A percentile compares a stretch with the other conserved stretches of the same genome.
Conservation (phyloP, 2,113 vertebrate species). For the Python bivittatus region DNA sequence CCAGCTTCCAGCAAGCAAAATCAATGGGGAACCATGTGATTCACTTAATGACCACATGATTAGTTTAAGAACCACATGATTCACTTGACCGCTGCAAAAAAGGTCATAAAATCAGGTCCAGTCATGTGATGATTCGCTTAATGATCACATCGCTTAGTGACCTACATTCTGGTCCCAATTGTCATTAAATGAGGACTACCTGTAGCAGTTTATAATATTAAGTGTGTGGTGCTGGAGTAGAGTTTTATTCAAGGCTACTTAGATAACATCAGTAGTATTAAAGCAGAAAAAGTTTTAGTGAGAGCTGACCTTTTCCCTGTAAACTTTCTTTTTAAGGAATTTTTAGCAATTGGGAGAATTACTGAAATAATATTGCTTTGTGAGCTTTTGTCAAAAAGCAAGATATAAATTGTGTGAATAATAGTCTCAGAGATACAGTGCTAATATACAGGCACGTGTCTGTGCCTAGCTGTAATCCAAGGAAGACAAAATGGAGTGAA, state of each 20-base stretch:
- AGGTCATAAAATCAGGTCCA: too few species aligned
- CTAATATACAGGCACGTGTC: background rate
- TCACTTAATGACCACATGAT: too few species aligned
- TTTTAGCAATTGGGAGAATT: background rate
- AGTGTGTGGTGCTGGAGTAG: background rate
- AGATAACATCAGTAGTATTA: background rate
- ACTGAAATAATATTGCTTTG: background rate
- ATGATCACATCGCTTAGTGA: too few species aligned
- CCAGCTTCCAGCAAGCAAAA: too few species aligned
- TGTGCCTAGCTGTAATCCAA: background rate
- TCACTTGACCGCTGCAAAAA: too few species aligned
- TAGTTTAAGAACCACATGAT: too few species aligned
- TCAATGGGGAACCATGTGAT: too few species aligned
- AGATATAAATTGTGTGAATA: background rate
- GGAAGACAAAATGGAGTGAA: background rate
- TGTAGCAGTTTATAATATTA: background rate
- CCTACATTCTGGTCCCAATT: too few species aligned
- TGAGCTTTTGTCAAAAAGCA: background rate
- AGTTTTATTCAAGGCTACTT: background rate
- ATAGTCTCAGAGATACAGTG: background rate
- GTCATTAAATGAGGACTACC: too few species aligned
- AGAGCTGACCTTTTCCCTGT: background rate
- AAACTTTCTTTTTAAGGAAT: background rate
- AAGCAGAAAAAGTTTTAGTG: background rate
- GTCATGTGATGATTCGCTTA: too few species aligned